Evolutionary conservation across 2,797 vertebrate species (phyloP).

Genomic region (Rhyacichthys aspro): DNA sequence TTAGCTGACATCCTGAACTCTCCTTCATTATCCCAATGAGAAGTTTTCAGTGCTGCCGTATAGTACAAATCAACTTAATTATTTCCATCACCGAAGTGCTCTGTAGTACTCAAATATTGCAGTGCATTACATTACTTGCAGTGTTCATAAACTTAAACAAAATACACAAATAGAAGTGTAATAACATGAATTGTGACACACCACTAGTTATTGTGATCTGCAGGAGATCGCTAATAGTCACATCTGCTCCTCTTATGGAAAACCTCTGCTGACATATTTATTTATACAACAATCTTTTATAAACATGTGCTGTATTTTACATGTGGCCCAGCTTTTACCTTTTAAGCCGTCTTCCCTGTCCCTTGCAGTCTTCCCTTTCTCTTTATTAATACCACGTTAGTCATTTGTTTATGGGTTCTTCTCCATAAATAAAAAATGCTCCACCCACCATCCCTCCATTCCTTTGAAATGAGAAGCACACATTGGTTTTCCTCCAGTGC

Average conservation of each 20-base stretch:
- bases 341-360: conserved; percentile 20
- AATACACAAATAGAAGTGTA: too few relatives aligned
- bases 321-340: conserved; percentile 11
- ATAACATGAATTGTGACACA: too few relatives aligned
- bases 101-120: too few relatives aligned
- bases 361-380: conserved; percentile 10
- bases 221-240: conserved; percentile 20
- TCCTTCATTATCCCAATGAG: conserved; percentile 1
- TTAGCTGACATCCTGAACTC: conserved; percentile 12
- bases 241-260: conserved; percentile 34
- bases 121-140: too few relatives aligned
- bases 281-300: conserved; percentile 12
- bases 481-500: conserved; percentile 42
- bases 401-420: conserved; percentile 41
- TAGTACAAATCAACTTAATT: too few relatives aligned
- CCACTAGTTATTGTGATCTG: neutral
- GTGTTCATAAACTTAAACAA: too few relatives aligned
- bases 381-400: conserved; percentile 49
- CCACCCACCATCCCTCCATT: conserved; percentile 44
- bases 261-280: conserved; percentile 9
- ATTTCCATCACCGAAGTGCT: too few relatives aligned
- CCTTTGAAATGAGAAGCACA: conserved; percentile 60
- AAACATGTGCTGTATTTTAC: conserved; percentile 14
- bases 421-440: conserved; percentile 35
- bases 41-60: neutral